Base-by-base conservation (phyloP, 2,797 vertebrate species). In the Xenentodon cancila region DNA sequence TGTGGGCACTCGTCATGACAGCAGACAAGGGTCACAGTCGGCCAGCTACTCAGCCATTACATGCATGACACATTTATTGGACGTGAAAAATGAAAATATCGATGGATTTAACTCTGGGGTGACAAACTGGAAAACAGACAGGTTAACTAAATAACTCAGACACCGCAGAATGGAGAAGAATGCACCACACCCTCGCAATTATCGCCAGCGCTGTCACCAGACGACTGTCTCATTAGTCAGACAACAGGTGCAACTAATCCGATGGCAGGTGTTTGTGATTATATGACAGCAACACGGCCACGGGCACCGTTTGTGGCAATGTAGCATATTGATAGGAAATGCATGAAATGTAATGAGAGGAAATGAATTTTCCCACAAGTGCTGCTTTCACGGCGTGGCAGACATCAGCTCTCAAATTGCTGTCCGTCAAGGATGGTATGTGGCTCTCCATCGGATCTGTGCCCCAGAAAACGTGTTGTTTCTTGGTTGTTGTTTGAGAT, bases 51-150 rank as follows among this genome's bases (percentile, higher is more conserved):
- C 69, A 71, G 66, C 62, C 71, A 43, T 55, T 76, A 53, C 83
- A 80, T 13, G 75, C 49, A 56, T 82, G 81, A 83, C 88, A 79
- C 67, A 57, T 84, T 87, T 86, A 90, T 85, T 83, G 75, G 74
- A 80, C 42, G 32, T 74, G 68, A 84, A 81, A 86, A 82, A 86
- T 83, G 52, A 71, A 85, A 84, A 84, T 82, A 82, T 83, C 20
- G 70, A 89, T 57, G 32, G 48, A 42, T 80, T 72, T 63, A 71
- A 65, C 77, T 78, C 62, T 60, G 25, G 73, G 73, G 76, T 84
- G 68, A 59, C 20, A 63, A 57, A 7, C 21, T 43, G 61, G 27
- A 20, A 59, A 32, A 44, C 53, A 80, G 57, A 72, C 54, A 16
- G 75, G 64, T 71, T 67, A 63, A 59, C 71, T 71, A 65, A 77